Evolutionary conservation across 2,797 vertebrate genomes (phyloP), one percentile per base, ranked within the genome.

Genomic region (Steatocranus sp.): DNA sequence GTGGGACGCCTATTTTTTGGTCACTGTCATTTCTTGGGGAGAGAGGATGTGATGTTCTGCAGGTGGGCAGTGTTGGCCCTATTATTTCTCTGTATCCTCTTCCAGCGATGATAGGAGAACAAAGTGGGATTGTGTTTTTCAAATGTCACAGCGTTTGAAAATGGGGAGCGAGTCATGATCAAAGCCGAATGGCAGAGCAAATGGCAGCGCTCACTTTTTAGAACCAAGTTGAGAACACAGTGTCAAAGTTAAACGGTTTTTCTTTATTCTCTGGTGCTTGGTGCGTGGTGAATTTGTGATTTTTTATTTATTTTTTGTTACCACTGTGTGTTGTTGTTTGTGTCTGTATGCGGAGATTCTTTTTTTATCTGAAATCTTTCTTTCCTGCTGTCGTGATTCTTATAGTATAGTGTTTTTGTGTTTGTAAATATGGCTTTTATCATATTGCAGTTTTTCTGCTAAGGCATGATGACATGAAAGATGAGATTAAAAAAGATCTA

Each of bases 141-240:
- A 91, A 92, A 94, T 93, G 88, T 91, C 90, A 86, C 80, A 84
- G 82, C 15, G 81, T 88, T 93, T 85, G 84, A 83, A 93, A 94
- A 93, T 58, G 78, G 86, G 75, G 75, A 91, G 84, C 73, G 77
- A 92, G 90, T 86, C 79, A 49, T 76, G 85, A 94, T 93, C 89
- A 92, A 89, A 93, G 90, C 88, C 81, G 81, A 89, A 83, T 70
- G 25, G 76, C 83, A 8, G 83, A 84, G 87, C 81, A 93, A 93
- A 94, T 89, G 87, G 81, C 83, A 80, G 82, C 17, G 7, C 78
- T 88, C 79, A 51, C 84, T 84, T 90, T 90, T 87, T 73, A 75
- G 56, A 89, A 76, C 66, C 74, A 84, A 89, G 87, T 89, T 58
- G 70, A 87, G 82, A 91, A 86, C 75, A 80, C 79, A 36, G 50